These are phyloP conservation scores for Tinamus guttatus DNA, from an alignment of 2,113 vertebrate genomes.

Conservation along the genomic window DNA sequence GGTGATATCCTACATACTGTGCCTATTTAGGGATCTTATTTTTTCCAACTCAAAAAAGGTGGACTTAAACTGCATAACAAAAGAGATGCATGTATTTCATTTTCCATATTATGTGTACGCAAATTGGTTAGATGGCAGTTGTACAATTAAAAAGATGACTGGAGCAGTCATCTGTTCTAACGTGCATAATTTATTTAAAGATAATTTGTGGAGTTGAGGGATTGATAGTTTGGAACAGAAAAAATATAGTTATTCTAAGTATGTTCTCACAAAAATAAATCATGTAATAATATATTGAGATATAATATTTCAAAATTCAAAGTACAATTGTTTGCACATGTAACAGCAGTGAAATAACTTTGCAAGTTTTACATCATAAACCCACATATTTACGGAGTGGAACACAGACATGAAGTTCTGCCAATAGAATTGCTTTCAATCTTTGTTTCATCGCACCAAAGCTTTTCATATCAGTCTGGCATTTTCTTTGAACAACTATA, in stretches of 20 bases:
- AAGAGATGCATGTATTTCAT: not conserved
- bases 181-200: constrained; percentile 32
- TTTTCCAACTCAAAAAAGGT: not conserved
- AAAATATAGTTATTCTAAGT: constrained; percentile 34
- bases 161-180: constrained; percentile 31
- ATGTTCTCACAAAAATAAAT: constrained; percentile 35
- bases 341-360: constrained; percentile 32
- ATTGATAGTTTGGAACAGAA: constrained; percentile 45
- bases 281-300: not conserved
- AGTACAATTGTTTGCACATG: constrained; percentile 2
- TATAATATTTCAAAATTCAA: constrained; percentile 43
- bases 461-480: not conserved
- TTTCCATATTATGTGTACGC: not conserved
- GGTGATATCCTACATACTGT: not conserved
- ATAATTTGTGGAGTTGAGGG: constrained; percentile 1
- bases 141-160: not conserved
- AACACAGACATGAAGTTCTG: constrained; percentile 16
- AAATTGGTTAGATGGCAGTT: constrained; percentile 28
- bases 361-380: not conserved
- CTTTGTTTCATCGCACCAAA: constrained; percentile 10
- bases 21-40: not conserved
- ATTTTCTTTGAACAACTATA: not conserved
- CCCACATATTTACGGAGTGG: not conserved
- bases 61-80: not conserved
- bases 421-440: not conserved